These are phyloP conservation scores for Falco naumanni DNA, from an alignment of 2,797 vertebrate genomes.

Conservation along the genomic window DNA sequence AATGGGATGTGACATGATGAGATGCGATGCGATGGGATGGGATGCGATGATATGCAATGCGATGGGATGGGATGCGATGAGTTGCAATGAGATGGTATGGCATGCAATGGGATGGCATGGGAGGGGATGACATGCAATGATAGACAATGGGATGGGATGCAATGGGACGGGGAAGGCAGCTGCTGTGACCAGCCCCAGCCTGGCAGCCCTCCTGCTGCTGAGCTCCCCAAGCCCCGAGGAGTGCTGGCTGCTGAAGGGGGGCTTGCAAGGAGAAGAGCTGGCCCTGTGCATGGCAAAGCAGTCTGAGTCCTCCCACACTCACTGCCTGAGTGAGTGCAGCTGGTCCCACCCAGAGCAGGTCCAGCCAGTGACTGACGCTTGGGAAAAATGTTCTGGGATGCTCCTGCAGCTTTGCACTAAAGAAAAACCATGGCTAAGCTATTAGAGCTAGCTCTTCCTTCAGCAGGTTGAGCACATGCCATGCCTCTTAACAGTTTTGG, in stretches of 20 bases:
- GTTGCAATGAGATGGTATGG: too few relatives aligned
- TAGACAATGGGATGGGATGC: too few relatives aligned
- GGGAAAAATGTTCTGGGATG: not conserved
- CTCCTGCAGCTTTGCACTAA: not conserved
- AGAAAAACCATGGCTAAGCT: not conserved
- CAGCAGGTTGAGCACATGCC: not conserved
- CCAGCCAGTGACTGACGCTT: fast-evolving
- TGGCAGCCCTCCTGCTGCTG: not conserved
- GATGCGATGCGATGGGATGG: too few relatives aligned
- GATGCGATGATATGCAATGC: too few relatives aligned
- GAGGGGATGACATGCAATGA: not conserved
- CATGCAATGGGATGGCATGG: too few relatives aligned
- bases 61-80: too few relatives aligned
- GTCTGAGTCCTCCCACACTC: not conserved
- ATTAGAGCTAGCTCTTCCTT: not conserved
- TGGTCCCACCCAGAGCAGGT: not conserved
- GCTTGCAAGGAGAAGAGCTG: not conserved
- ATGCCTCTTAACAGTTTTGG: not conserved
- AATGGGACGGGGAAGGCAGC: not conserved
- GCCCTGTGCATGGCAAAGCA: not conserved
- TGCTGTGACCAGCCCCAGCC: not conserved
- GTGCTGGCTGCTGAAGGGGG: not conserved
- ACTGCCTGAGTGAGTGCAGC: not conserved
- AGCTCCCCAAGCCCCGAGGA: fast-evolving
- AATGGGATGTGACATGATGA: too few relatives aligned